Evolutionary conservation across 2,797 vertebrate genomes (phyloP).

Genomic region (Microcaecilia unicolor): DNA sequence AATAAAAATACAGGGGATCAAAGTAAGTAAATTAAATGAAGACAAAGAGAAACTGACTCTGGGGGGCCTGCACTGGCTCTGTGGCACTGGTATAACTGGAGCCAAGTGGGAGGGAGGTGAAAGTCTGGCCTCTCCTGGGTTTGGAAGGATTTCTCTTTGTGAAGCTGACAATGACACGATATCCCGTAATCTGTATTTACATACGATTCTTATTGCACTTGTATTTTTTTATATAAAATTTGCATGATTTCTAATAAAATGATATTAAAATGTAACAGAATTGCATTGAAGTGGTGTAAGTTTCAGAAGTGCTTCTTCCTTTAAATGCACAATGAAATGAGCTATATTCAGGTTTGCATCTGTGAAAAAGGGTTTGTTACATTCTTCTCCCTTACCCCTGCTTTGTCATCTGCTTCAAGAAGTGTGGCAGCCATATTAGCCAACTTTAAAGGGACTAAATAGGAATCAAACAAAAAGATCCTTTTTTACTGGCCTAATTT

Average conservation of each 20-base stretch:
- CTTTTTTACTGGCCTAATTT: too few species aligned
- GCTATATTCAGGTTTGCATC: slow-evolving; percentile 29
- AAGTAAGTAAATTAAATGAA: background rate
- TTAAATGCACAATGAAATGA: slow-evolving; percentile 3
- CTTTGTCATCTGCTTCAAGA: too few species aligned
- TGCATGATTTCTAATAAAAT: slow-evolving; percentile 78
- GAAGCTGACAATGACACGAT: slow-evolving; percentile 14
- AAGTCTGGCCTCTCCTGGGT: background rate
- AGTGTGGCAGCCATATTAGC: too few species aligned
- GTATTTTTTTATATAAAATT: slow-evolving; percentile 68
- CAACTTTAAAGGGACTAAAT: too few species aligned
- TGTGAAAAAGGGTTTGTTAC: background rate
- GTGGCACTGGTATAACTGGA: slow-evolving; percentile 4
- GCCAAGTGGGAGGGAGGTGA: background rate
- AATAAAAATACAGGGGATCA: slow-evolving; percentile 12
- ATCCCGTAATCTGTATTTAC: slow-evolving; percentile 43
- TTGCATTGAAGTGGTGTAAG: slow-evolving; percentile 44
- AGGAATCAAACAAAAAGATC: too few species aligned
- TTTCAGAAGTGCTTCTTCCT: slow-evolving; percentile 25
- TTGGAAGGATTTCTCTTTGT: slow-evolving; percentile 12
- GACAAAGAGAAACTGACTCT: slow-evolving; percentile 7
- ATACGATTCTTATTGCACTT: slow-evolving; percentile 59
- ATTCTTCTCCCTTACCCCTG: too few species aligned
- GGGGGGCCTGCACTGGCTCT: background rate
- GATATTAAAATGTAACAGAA: slow-evolving; percentile 49